Evolutionary conservation across 2,113 vertebrate species (phyloP), one percentile per base, ranked within the genome.

Genomic region (Erythrolamprus reginae): DNA sequence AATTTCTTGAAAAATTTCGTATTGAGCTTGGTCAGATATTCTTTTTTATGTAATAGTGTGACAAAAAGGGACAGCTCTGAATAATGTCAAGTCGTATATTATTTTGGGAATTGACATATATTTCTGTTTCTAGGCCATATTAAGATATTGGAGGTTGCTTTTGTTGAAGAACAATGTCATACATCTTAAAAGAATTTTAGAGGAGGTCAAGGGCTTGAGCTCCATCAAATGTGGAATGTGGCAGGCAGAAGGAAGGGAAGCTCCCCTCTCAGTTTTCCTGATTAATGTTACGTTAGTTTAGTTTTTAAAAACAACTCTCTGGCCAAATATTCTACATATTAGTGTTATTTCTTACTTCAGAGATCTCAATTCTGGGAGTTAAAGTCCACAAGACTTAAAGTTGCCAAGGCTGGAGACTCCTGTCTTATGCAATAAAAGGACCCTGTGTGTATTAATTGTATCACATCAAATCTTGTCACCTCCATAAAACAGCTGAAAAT

Each of bases 21-120:
- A 53, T 12, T 77, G 45, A 0, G 28, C 55, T 50, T 19, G 42
- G 0, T 0, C 5, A 61, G 1, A 5, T 12, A n/a, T 2, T 0
- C 2, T 38, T 50, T 5, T 87, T 83, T 33, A 2, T 45, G 23
- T 21, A 42, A 3, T 5, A 17, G 47, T 5, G 1, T 9, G 21
- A 55, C 0, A 26, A 26, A 56, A 88, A 89, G 92, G 82, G 52
- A 85, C 51, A 50, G 10, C 45, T 92, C 65, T 24, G 4, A 28
- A 42, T 23, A 58, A 10, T 87, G 17, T 19, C 0, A 12, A 42
- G 50, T 53, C 7, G 5, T 26, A 85, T 24, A 82, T 86, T 90
- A 51, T 61, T 87, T 28, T 84, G 0, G 19, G 2, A 90, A 24
- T 0, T 65, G 61, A 47, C 33, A 28, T 47, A 90, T 8, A 85